These are phyloP conservation scores for Epizoanthus illoricatus DNA, from an alignment of 92 coral and sea anemone genomes.

Conservation along the genomic window DNA sequence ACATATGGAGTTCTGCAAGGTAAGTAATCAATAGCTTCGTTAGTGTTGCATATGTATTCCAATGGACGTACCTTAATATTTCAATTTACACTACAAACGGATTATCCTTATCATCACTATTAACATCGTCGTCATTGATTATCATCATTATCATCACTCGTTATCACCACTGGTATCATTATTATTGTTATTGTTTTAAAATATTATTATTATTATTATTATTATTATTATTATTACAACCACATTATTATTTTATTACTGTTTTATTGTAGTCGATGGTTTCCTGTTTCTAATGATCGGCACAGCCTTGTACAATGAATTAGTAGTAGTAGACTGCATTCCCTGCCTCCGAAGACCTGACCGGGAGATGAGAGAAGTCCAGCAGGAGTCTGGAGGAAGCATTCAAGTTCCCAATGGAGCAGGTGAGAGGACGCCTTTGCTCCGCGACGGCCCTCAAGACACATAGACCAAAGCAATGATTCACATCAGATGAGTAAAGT, in stretches of 20 bases:
- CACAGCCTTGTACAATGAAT: slow-evolving; percentile 39
- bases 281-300: slow-evolving; percentile 42
- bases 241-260: no score
- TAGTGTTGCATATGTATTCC: no score
- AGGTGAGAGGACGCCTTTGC: slow-evolving; percentile 30
- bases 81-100: no score
- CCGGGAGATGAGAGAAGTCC: slow-evolving; percentile 35
- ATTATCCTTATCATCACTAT: no score
- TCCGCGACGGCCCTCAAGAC: not conserved
- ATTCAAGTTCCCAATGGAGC: slow-evolving; percentile 15
- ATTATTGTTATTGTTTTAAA: no score
- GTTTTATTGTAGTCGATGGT: slow-evolving; percentile 21
- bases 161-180: no score
- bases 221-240: no score
- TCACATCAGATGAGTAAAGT: no score
- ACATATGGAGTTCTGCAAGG: slow-evolving; percentile 38
- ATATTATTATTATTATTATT: no score
- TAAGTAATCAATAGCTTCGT: not conserved
- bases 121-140: no score
- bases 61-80: no score
- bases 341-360: slow-evolving; percentile 31
- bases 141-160: no score
- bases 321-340: slow-evolving; percentile 28
- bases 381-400: not conserved
- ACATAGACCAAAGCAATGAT: not conserved